Base-by-base conservation (phyloP, 2,113 vertebrate species). In the Puffinus mauretanicus region DNA sequence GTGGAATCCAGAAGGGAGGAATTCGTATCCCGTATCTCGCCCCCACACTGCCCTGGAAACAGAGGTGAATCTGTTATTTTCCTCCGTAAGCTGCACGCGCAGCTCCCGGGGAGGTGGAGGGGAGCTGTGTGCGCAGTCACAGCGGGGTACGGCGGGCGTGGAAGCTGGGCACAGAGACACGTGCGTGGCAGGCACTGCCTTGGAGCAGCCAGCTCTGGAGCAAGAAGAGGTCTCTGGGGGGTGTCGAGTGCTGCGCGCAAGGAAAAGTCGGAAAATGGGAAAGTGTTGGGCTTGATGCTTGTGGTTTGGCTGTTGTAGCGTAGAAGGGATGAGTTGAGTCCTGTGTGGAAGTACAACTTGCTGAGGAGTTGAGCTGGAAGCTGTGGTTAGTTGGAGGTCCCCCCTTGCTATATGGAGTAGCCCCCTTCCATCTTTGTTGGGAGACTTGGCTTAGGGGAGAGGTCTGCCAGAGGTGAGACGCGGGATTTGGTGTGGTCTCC, bases 171-270 rank as follows among this genome's bases (percentile, higher is more conserved):
- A 70, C 9, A 0, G 0, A 5, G 58, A 34, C 24, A 12, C 0
- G 0, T 40, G 34, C 1, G 4, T 77, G 81, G 34, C 34, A 54
- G 44, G 11, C 42, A 5, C 49, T 52, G 10, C 38, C 38, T 38
- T 4, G 66, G 60, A 52, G 58, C 60, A 54, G 55, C 40, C 62
- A 24, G 40, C 54, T 36, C 44, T 60, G 38, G 34, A 64, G 72
- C 34, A 58, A 26, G 13, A 27, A 27, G 11, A 42, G 58, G 13
- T 40, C 44, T 67, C 0, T 0, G 20, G 10, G 12, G n/a, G 16
- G 40, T 4, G 60, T 27, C 0, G 0, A 25, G n/a, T 26, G n/a
- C 34, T 75, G 24, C 9, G 58, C 4, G 1, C 20, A 15, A 32
- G 60, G 15, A 38, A 38, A 38, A 38, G 36, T 38, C 7, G 36